phyloP scores from a whole-genome alignment of 1,140 invertebrate genomes.

The Bemisia tabaci region DNA sequence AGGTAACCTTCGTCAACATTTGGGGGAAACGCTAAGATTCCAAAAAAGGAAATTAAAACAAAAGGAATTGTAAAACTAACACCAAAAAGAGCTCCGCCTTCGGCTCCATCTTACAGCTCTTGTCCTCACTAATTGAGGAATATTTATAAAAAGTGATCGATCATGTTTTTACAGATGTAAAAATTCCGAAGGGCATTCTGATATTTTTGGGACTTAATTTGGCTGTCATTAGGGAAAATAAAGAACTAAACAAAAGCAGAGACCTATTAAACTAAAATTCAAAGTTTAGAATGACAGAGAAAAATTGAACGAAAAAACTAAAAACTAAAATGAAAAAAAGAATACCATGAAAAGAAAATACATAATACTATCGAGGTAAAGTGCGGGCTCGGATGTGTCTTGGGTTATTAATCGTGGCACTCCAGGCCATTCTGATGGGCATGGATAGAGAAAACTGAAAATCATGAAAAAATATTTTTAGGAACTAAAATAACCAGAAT shows the following conservation, averaged over 20 bases:
- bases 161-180: too few species aligned
- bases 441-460: constrained; percentile 39
- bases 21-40: too few species aligned
- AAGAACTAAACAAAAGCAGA: constrained; percentile 17
- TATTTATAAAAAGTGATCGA: too few species aligned
- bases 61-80: too few species aligned
- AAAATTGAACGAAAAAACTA: background rate
- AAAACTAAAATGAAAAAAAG: background rate
- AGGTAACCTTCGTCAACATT: too few species aligned
- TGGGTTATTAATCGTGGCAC: constrained; percentile 17
- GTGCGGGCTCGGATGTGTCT: constrained; percentile 34
- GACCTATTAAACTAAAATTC: constrained; percentile 9
- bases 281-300: constrained; percentile 23
- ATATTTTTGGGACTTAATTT: too few species aligned
- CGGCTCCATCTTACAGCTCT: too few species aligned
- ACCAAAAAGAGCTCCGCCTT: too few species aligned
- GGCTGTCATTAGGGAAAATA: too few species aligned
- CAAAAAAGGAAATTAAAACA: too few species aligned
- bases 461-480: constrained; percentile 28
- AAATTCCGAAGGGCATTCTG: too few species aligned
- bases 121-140: too few species aligned
- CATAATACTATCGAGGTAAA: constrained; percentile 31
- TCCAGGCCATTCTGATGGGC: constrained; percentile 37
- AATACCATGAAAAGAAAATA: background rate
- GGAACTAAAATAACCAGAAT: constrained; percentile 32